A percentile compares a stretch with the other conserved stretches of the same genome.
Evolutionary conservation across 2,888 invertebrate genomes (phyloP).

Genomic region (Dioctria rufipes): DNA sequence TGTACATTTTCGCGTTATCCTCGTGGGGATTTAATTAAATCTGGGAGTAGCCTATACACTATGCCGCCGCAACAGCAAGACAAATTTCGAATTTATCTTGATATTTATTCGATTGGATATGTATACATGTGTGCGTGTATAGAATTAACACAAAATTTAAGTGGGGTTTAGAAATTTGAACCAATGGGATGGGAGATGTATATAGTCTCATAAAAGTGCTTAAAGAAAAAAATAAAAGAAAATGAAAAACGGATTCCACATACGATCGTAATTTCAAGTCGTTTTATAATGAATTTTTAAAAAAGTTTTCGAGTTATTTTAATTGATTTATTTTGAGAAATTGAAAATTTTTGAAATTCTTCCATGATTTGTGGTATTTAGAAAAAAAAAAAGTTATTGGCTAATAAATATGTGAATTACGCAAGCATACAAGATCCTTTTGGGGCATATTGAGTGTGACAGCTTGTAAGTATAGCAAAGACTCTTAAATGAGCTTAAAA

Average conservation of each 20-base stretch:
- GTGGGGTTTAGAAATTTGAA: not conserved
- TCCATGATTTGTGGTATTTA: not conserved
- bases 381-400: no score
- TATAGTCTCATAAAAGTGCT: not conserved
- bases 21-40: constrained; percentile 50
- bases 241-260: not conserved
- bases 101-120: constrained; percentile 26
- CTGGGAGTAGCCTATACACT: constrained; percentile 27
- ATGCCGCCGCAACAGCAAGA: not conserved
- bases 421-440: no score
- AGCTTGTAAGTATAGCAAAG: no score
- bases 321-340: not conserved
- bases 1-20: constrained; percentile 16
- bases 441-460: no score
- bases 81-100: constrained; percentile 43
- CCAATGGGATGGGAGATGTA: constrained; percentile 19
- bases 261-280: no score
- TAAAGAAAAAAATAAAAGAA: not conserved
- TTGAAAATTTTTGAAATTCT: no score
- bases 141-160: not conserved
- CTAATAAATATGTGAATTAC: no score
- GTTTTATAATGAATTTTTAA: no score
- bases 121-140: not conserved
- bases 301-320: not conserved
- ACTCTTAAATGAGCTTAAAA: no score